Percentiles rank a stretch among this genome's conserved stretches.
phyloP scores from a whole-genome alignment of 2,797 vertebrate species.

The Dicrostonyx torquatus region DNA sequence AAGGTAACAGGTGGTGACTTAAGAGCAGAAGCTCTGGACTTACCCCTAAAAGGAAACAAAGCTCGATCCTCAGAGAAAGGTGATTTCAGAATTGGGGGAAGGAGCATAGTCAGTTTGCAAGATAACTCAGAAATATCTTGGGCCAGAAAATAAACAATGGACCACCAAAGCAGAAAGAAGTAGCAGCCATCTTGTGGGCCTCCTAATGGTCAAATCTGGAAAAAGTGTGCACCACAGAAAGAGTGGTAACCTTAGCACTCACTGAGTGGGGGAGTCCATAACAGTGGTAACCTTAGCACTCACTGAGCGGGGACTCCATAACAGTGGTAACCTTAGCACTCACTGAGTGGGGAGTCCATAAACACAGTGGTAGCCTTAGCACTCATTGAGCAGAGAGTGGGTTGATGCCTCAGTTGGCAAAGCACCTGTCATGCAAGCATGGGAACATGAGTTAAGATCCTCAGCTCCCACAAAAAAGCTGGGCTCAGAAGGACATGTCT shows the following conservation, averaged over 20 bases:
- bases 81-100: not conserved
- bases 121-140: not conserved
- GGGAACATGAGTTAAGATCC: not conserved
- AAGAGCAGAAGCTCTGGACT: not conserved
- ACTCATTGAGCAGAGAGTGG: no score
- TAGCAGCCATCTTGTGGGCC: not conserved
- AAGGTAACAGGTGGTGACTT: not conserved
- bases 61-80: not conserved
- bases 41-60: not conserved
- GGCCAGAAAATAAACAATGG: not conserved
- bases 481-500: not conserved
- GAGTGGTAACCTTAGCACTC: not conserved
- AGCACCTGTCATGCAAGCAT: no score
- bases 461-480: not conserved
- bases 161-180: not conserved
- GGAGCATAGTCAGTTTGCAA: not conserved
- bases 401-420: no score
- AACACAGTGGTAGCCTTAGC: not conserved
- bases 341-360: no score
- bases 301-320: no score
- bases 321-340: not conserved
- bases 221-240: not conserved
- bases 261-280: rapidly evolving
- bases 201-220: not conserved
- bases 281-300: not conserved